Evolutionary conservation across 1,140 invertebrate genomes (phyloP).

Genomic region (Drosophila melanica): DNA sequence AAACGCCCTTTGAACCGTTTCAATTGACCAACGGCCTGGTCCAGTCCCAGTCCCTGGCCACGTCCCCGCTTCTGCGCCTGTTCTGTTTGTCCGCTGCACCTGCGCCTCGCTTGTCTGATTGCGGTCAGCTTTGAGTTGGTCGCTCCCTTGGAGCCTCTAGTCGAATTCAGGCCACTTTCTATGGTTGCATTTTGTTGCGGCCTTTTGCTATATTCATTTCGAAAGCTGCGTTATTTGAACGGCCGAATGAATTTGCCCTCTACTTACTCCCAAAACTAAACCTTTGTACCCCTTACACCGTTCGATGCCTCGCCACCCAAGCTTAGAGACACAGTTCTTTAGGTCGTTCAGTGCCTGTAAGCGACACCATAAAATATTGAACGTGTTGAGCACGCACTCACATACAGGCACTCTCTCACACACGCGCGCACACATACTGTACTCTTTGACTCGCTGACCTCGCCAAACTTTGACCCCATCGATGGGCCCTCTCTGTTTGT

Average conservation of each 20-base stretch:
- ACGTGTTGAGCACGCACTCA: slow-evolving; percentile 53
- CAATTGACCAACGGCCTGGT: slow-evolving; percentile 63
- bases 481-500: slow-evolving; percentile 26
- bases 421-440: slow-evolving; percentile 31
- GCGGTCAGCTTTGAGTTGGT: background rate
- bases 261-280: slow-evolving; percentile 8
- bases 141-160: slow-evolving; percentile 16
- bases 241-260: slow-evolving; percentile 41
- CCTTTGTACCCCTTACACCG: background rate
- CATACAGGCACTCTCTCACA: slow-evolving; percentile 5
- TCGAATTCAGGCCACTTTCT: slow-evolving; percentile 27
- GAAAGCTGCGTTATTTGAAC: slow-evolving; percentile 55
- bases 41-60: background rate
- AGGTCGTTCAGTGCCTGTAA: slow-evolving; percentile 61
- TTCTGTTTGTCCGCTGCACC: background rate
- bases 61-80: background rate
- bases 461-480: slow-evolving; percentile 54
- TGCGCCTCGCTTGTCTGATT: slow-evolving; percentile 29
- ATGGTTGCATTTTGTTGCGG: slow-evolving; percentile 30
- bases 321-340: slow-evolving; percentile 36
- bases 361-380: slow-evolving; percentile 81
- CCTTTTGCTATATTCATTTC: slow-evolving; percentile 62
- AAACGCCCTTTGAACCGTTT: slow-evolving; percentile 72
- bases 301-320: background rate
- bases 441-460: slow-evolving; percentile 58